Conservation (phyloP, 2,888 invertebrate genomes). For the Autographa gamma region DNA sequence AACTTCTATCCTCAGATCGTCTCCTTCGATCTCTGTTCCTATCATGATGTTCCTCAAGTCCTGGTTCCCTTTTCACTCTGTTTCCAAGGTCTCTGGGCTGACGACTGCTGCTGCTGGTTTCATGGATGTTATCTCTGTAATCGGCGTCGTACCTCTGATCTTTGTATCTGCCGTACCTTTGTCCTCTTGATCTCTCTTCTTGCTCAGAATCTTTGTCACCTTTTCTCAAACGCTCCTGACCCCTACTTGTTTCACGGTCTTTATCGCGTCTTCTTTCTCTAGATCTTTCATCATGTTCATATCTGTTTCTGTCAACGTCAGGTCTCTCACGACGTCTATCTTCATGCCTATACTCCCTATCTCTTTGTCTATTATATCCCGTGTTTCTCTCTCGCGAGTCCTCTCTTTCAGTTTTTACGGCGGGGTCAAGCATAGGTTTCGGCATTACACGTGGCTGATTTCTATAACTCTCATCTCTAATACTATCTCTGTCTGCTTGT, state of each 20-base stretch:
- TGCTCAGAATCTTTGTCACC: constrained; percentile 18
- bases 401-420: constrained; percentile 26
- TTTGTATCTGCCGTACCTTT: constrained; percentile 20
- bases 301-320: constrained; percentile 21
- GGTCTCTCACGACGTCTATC: constrained; percentile 16
- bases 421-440: constrained; percentile 15
- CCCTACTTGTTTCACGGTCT: constrained; percentile 20
- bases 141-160: constrained; percentile 22
- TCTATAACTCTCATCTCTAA: constrained; percentile 13
- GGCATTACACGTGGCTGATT: constrained; percentile 24
- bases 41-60: not conserved
- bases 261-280: constrained; percentile 14
- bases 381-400: constrained; percentile 18
- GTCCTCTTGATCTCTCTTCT: constrained; percentile 29
- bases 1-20: not conserved
- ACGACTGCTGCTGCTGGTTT: not conserved
- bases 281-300: constrained; percentile 10
- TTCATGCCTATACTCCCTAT: constrained; percentile 16
- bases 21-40: not conserved
- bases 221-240: constrained; percentile 25
- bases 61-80: not conserved
- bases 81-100: not conserved
- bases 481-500: constrained; percentile 9
- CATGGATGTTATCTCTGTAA: not conserved
- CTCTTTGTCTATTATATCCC: constrained; percentile 18